Evolutionary conservation across 2,113 vertebrate species (phyloP), one percentile per base, ranked within the genome.

Genomic region (Peromyscus leucopus): DNA sequence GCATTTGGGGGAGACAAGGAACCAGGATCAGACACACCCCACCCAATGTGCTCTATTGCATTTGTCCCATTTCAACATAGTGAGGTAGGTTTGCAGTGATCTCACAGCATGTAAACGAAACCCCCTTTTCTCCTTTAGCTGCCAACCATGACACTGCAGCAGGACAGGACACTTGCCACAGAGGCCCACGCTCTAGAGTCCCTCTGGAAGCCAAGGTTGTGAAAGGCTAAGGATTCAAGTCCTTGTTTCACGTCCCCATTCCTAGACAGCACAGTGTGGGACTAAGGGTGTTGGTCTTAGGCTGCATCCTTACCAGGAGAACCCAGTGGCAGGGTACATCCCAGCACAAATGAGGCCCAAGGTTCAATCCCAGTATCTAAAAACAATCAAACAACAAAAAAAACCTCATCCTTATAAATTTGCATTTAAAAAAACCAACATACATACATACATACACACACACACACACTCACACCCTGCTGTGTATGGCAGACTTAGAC

Each of bases 21-120:
- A 93, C 93, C 95, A 95, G 93, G 96, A 97, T 83, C 93, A 96
- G 97, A 97, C 72, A 19, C 90, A 94, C 74, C 76, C 97, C 92
- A 96, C 94, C 98, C 97, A 89, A 95, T 95, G 97, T 22, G 15
- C 96, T 98, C 97, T 98, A 98, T 98, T 98, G 98, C 98, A 98
- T 99, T 98, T 98, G 98, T 98, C 98, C 98, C 96, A 46, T 98
- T 95, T 97, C 96, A 96, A 98, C 96, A 98, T 96, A 94, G 76
- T 97, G 98, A 98, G 98, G 98, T 87, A 98, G 98, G 97, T 98
- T 93, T 95, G 94, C 75, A 61, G 46, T 95, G 98, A 97, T 98
- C 96, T 96, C 78, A 0, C 86, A 75, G 89, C 96, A 93, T 92
- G 55, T 97, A 90, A 97, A 97, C 94, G 93, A 95, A 84, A 93